phyloP scores from a whole-genome alignment of 2,888 invertebrate genomes.

The Eupithecia abbreviata region DNA sequence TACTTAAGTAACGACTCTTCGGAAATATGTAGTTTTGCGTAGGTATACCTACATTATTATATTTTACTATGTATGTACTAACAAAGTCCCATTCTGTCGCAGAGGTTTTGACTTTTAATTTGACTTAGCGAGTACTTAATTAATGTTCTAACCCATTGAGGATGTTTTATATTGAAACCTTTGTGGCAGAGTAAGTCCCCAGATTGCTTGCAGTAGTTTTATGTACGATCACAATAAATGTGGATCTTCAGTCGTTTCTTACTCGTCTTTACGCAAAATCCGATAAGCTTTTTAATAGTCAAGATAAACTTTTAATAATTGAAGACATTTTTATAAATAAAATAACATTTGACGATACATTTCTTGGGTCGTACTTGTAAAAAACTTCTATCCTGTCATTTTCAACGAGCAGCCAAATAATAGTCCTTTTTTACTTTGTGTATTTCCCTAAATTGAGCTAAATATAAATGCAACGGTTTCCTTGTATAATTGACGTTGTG shows the following conservation, averaged over 20 bases:
- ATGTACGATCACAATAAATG: conserved; percentile 37
- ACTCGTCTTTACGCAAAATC: conserved; percentile 24
- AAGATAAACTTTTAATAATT: conserved; percentile 25
- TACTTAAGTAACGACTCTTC: conserved; percentile 80
- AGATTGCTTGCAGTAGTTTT: conserved; percentile 69
- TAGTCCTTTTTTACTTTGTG: conserved; percentile 43
- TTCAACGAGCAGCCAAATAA: conserved; percentile 55
- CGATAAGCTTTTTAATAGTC: conserved; percentile 33
- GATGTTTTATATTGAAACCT: conserved; percentile 41
- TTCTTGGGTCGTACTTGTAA: conserved; percentile 55
- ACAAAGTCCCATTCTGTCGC: conserved; percentile 58
- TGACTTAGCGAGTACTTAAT: conserved; percentile 59
- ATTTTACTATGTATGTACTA: conserved; percentile 71
- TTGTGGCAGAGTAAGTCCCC: conserved; percentile 53
- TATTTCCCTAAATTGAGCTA: conserved; percentile 44
- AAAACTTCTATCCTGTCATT: conserved; percentile 74
- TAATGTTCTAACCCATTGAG: conserved; percentile 52
- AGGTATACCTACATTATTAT: conserved; percentile 60
- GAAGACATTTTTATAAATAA: conserved; percentile 27
- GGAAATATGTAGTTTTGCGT: conserved; percentile 68
- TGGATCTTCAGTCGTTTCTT: conserved; percentile 11
- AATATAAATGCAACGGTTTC: conserved; percentile 44
- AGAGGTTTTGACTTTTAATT: conserved; percentile 55
- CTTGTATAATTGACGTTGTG: conserved; percentile 54
- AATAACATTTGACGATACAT: conserved; percentile 25